These are phyloP conservation scores for Drosophila kanapiae DNA, from an alignment of 1,140 invertebrate genomes.

Conservation along the genomic window DNA sequence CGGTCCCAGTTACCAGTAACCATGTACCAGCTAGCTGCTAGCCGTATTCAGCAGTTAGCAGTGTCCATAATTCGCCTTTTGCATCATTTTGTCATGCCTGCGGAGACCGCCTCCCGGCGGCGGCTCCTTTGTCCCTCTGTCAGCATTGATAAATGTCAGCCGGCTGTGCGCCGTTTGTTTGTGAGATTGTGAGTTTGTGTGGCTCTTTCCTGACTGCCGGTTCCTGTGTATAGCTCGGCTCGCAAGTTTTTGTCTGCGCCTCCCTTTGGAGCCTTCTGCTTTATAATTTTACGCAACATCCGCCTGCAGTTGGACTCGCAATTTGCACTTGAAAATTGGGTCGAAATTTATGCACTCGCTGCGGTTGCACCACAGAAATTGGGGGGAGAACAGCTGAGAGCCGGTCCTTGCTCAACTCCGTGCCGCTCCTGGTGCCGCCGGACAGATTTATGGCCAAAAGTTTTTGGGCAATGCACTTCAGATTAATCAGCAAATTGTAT, in stretches of 20 bases:
- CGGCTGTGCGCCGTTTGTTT: conserved; percentile 53
- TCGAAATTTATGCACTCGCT: conserved; percentile 81
- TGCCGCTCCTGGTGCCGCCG: neutral
- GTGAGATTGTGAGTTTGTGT: conserved; percentile 55
- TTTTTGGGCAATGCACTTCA: conserved; percentile 75
- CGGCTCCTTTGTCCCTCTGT: conserved; percentile 72
- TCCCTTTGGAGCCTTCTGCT: conserved; percentile 20
- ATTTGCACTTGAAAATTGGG: conserved; percentile 82
- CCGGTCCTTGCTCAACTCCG: neutral
- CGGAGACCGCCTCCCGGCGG: conserved; percentile 34
- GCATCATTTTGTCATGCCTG: conserved; percentile 81
- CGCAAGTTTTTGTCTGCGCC: conserved; percentile 64
- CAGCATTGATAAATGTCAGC: conserved; percentile 80
- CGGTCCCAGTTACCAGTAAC: neutral
- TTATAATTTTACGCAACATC: conserved; percentile 79
- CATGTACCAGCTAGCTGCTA: neutral
- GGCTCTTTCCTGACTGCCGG: conserved; percentile 35
- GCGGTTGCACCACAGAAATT: conserved; percentile 56
- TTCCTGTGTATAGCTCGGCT: conserved; percentile 35
- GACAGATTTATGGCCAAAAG: conserved; percentile 73
- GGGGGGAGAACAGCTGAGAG: conserved; percentile 59
- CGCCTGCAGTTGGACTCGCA: conserved; percentile 60
- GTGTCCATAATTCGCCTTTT: conserved; percentile 65
- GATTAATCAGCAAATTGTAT: conserved; percentile 84
- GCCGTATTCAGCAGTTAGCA: conserved; percentile 15